These are phyloP conservation scores for Anastrepha ludens DNA, from an alignment of 1,140 invertebrate genomes.

Conservation along the genomic window DNA sequence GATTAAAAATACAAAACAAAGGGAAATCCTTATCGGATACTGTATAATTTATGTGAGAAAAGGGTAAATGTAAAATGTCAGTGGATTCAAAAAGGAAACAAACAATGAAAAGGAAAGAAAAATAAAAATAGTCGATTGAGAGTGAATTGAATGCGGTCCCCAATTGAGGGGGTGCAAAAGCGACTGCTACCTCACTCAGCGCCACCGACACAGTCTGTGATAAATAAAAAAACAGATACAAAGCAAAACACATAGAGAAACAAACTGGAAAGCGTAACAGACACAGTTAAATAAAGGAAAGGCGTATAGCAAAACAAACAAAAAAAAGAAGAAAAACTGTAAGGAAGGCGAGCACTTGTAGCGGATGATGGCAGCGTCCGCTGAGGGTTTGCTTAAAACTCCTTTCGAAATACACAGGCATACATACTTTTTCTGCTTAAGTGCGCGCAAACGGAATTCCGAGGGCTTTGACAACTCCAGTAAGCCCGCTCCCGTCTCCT, in stretches of 20 bases:
- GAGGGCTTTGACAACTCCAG: conserved; percentile 73
- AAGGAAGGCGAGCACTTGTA: not conserved
- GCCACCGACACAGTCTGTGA: not conserved
- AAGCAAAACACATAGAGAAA: conserved; percentile 10
- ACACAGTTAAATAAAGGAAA: not conserved
- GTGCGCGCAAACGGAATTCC: conserved; percentile 73
- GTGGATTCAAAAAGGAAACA: conserved; percentile 30
- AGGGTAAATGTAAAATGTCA: conserved; percentile 65
- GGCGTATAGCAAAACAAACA: not conserved
- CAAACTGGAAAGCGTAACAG: conserved; percentile 46
- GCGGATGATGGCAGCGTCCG: not conserved
- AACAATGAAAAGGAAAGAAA: conserved; percentile 17
- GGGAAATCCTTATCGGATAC: conserved; percentile 70
- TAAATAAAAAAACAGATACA: not conserved
- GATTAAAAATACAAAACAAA: conserved; percentile 73
- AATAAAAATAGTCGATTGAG: conserved; percentile 12
- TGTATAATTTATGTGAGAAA: conserved; percentile 74
- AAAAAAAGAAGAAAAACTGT: not conserved
- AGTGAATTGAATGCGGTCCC: not conserved
- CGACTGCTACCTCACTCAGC: too few relatives aligned
- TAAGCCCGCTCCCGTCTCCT: conserved; percentile 69
- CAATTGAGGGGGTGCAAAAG: not conserved
- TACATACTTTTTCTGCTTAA: conserved; percentile 74
- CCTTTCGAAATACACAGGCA: too few relatives aligned
- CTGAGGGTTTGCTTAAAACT: too few relatives aligned